Percentiles rank a stretch among this genome's conserved stretches.
These are phyloP conservation scores for Papilio polyxenes DNA, from an alignment of 1,140 invertebrate species.

Conservation along the genomic window DNA sequence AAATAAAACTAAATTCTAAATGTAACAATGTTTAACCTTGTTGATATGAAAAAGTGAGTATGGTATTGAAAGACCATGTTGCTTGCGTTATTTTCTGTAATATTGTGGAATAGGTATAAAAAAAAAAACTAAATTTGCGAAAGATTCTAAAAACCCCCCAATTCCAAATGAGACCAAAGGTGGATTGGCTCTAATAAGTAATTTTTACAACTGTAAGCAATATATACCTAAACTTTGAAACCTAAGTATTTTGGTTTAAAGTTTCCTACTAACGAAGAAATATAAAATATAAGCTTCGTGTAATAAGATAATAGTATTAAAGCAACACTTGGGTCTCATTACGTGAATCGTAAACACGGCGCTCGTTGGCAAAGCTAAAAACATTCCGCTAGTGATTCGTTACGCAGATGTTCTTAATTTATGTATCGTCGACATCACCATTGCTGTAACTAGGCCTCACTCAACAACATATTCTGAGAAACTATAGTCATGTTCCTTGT, in stretches of 20 bases:
- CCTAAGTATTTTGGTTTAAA: not conserved
- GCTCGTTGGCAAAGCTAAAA: constrained; percentile 2
- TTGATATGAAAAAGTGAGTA: constrained; percentile 32
- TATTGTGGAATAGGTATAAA: not conserved
- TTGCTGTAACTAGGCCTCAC: not conserved
- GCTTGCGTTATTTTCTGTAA: no score
- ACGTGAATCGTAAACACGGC: not conserved
- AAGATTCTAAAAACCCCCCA: not conserved
- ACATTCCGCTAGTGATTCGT: not conserved
- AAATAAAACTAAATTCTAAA: constrained; percentile 18
- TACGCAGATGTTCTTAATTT: constrained; percentile 25
- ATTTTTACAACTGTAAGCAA: no score
- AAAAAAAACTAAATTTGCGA: not conserved
- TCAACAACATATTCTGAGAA: constrained; percentile 6
- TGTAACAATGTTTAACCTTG: constrained; percentile 29
- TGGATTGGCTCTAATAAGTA: no score
- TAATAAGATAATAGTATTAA: not conserved
- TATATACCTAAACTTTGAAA: no score
- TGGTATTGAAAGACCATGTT: not conserved
- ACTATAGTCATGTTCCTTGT: not conserved
- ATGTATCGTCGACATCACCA: not conserved
- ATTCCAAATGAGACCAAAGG: not conserved
- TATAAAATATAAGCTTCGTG: not conserved
- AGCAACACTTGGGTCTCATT: not conserved
- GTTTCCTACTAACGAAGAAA: not conserved